These are phyloP conservation scores for Drosophila hydei DNA, from an alignment of 1,140 invertebrate species.

Conservation along the genomic window DNA sequence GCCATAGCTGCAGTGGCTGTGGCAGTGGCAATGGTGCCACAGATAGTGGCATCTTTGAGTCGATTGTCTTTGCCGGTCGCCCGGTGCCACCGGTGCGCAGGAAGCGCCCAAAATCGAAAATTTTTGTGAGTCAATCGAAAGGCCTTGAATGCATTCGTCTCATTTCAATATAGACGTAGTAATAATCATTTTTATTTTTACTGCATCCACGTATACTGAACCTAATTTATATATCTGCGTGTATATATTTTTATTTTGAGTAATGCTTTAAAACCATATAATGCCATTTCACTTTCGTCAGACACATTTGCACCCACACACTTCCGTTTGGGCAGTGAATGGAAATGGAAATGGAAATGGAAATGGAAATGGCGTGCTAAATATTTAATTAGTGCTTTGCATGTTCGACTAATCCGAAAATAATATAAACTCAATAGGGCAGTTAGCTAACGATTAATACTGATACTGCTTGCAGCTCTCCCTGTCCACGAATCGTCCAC, in stretches of 20 bases:
- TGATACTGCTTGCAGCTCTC: conserved; percentile 68
- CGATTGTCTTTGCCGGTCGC: conserved; percentile 61
- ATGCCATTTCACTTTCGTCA: conserved; percentile 54
- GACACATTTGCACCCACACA: conserved; percentile 59
- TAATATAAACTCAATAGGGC: not conserved
- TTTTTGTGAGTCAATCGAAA: conserved; percentile 68
- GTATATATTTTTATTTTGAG: conserved; percentile 24
- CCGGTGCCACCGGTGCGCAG: conserved; percentile 73
- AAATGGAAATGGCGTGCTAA: conserved; percentile 57
- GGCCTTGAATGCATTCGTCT: conserved; percentile 38
- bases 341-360: conserved; percentile 12
- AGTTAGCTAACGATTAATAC: conserved; percentile 29
- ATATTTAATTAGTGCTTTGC: conserved; percentile 45
- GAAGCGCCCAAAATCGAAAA: conserved; percentile 75
- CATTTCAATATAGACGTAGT: conserved; percentile 52
- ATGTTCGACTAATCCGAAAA: conserved; percentile 52
- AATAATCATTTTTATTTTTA: conserved; percentile 56
- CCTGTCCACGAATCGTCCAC: conserved; percentile 85
- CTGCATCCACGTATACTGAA: conserved; percentile 11
- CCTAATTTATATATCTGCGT: conserved; percentile 46
- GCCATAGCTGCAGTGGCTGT: conserved; percentile 49
- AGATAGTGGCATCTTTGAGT: conserved; percentile 66
- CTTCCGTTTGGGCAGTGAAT: conserved; percentile 48
- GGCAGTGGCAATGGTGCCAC: conserved; percentile 26
- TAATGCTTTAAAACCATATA: conserved; percentile 17